Conservation (phyloP, 2,797 vertebrate genomes). For the Leucoraja ocellata region DNA sequence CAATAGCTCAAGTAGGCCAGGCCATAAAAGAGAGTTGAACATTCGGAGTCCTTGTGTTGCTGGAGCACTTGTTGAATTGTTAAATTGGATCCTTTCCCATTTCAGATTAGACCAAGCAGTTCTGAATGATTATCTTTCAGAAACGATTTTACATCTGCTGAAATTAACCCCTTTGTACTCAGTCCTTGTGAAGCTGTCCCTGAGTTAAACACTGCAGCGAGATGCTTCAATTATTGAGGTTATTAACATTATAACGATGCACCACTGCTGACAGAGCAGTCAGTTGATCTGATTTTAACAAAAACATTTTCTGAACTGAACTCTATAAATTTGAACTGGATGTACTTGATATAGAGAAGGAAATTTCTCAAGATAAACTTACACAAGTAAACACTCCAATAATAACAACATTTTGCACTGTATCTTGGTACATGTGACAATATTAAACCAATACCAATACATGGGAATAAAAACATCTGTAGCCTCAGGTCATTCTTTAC, state of each 20-base stretch:
- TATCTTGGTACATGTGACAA: too few species aligned
- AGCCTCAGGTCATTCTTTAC: background rate
- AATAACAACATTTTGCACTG: too few species aligned
- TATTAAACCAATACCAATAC: too few species aligned
- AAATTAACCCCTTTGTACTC: constrained; percentile 35
- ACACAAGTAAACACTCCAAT: background rate
- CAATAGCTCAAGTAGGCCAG: constrained; percentile 15
- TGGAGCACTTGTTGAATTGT: constrained; percentile 32
- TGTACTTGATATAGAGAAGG: background rate
- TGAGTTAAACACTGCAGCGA: constrained; percentile 34
- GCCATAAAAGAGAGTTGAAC: constrained; percentile 36
- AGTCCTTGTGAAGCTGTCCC: constrained; percentile 10
- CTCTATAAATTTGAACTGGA: background rate
- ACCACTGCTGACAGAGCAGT: constrained; percentile 8
- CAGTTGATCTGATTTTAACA: constrained; percentile 20
- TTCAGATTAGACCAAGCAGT: constrained; percentile 26
- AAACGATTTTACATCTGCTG: constrained; percentile 17
- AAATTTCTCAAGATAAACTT: background rate
- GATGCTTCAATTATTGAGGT: constrained; percentile 29
- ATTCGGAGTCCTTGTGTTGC: constrained; percentile 33
- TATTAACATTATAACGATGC: background rate
- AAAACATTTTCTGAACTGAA: background rate
- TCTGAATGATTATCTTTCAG: constrained; percentile 35
- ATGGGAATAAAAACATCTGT: background rate
- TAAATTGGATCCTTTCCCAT: constrained; percentile 31